Base-by-base conservation (phyloP, 2,797 vertebrate genomes). In the Nothura maculosa region DNA sequence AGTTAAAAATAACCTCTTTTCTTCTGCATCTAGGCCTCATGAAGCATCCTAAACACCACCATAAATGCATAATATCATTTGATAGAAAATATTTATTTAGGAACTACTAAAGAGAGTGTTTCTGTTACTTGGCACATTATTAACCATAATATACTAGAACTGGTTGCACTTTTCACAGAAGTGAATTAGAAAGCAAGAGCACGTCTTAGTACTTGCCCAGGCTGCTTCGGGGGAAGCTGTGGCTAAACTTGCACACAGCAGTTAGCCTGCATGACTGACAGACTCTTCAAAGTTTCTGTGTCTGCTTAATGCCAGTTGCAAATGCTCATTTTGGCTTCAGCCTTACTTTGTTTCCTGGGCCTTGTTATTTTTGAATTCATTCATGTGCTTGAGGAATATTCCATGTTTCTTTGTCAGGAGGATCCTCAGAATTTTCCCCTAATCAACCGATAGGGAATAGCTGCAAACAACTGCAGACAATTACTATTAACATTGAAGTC, bases 11-110 rank as follows among this genome's bases (percentile, higher is more conserved):
- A 84, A 84, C 74, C 32, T 55, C n/a, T 47, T 73, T 58, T 83
- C 69, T 96, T 79, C 78, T 87, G 87, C 72, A 78, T 77, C 42
- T 79, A 52, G 6, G 55, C 80, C 15, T 92, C 36, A 74, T 82
- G 87, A 69, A 62, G 17, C 36, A 57, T 34, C 48, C 72, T 74
- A 79, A 93, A 82, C 25, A 21, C 47, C 61, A 82, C 28, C 60
- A 74, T 69, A 72, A 38, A 48, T 48, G 18, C 52, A 30, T 78
- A 22, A 54, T 82, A 58, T 18, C 47, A 58, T 45, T 80, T 74
- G 24, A 67, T 80, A 83, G 12, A 80, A 7, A 15, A 1, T 9
- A 62, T 72, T 91, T 88, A 62, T 63, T 63, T 67, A 43, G 45
- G 81, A 94, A 82, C 38, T 68, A 54, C 14, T 42, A 61, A 60